These are phyloP conservation scores for Peromyscus leucopus DNA, from an alignment of 2,113 vertebrate genomes.

Conservation along the genomic window DNA sequence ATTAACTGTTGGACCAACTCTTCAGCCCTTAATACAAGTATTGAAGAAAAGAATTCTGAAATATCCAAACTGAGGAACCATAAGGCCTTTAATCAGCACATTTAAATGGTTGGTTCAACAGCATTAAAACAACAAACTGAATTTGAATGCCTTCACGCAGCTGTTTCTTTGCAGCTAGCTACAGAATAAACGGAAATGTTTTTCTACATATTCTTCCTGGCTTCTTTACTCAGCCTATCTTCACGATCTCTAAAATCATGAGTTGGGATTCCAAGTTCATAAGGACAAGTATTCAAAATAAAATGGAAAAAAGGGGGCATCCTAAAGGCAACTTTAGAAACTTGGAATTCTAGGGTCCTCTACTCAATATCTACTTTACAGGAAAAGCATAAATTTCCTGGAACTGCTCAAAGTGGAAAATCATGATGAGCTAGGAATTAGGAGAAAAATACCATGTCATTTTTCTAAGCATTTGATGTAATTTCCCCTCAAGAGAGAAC, in stretches of 20 bases:
- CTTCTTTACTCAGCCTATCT: conserved; percentile 24
- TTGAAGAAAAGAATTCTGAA: conserved; percentile 17
- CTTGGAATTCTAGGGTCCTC: conserved; percentile 33
- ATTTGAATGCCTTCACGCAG: conserved; percentile 10
- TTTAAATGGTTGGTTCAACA: background rate
- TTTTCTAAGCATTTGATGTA: conserved; percentile 73
- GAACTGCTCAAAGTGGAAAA: conserved; percentile 64
- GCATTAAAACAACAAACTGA: background rate
- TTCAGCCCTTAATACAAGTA: background rate
- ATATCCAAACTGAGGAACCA: conserved; percentile 19
- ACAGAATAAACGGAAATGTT: background rate
- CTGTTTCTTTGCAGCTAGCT: background rate
- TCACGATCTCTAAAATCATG: conserved; percentile 43
- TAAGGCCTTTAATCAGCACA: background rate
- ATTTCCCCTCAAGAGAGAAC: conserved; percentile 58
- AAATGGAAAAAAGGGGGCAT: background rate
- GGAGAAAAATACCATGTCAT: conserved; percentile 19
- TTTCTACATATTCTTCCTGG: background rate
- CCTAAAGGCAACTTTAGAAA: conserved; percentile 50
- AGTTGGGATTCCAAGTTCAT: background rate
- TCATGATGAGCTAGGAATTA: conserved; percentile 55
- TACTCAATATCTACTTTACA: conserved; percentile 40
- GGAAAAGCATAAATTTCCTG: conserved; percentile 44
- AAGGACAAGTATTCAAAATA: conserved; percentile 46
- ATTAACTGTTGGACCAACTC: background rate